Conservation (phyloP, 2,797 vertebrate genomes). For the Typhlichthys subterraneus region DNA sequence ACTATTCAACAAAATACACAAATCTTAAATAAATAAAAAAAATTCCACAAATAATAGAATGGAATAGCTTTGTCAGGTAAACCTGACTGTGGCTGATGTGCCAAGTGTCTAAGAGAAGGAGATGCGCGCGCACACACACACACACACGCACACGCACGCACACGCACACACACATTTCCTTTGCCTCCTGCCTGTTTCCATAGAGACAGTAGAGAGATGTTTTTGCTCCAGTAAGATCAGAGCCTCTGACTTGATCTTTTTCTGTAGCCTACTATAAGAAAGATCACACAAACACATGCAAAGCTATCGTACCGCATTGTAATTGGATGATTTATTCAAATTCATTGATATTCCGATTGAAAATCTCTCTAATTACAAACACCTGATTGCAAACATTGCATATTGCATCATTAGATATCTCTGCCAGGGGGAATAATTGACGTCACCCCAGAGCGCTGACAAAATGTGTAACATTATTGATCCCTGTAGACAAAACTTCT, state of each 20-base stretch:
- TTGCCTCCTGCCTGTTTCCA: slow-evolving; percentile 62
- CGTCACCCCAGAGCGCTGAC: too few relatives aligned
- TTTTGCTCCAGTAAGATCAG: slow-evolving; percentile 49
- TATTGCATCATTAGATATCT: too few relatives aligned
- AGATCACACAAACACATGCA: slow-evolving; percentile 16
- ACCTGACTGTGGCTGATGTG: slow-evolving; percentile 10
- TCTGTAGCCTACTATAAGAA: slow-evolving; percentile 1
- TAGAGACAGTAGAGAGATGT: slow-evolving; percentile 59
- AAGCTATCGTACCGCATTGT: background rate
- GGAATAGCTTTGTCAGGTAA: background rate
- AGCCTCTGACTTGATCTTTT: slow-evolving; percentile 46
- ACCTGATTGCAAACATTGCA: too few relatives aligned
- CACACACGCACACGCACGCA: background rate
- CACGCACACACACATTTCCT: slow-evolving; percentile 22
- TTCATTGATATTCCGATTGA: background rate
- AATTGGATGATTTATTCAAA: slow-evolving; percentile 4
- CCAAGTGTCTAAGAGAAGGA: background rate
- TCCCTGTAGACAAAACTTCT: too few relatives aligned
- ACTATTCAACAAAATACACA: too few relatives aligned
- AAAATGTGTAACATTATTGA: too few relatives aligned
- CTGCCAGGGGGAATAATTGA: too few relatives aligned
- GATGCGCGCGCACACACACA: slow-evolving; percentile 8
- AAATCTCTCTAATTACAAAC: background rate
- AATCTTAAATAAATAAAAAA: background rate
- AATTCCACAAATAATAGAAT: background rate